Percentiles rank a stretch among this genome's conserved stretches.
phyloP scores from a whole-genome alignment of 2,797 vertebrate species.

The Anolis apletophallus region DNA sequence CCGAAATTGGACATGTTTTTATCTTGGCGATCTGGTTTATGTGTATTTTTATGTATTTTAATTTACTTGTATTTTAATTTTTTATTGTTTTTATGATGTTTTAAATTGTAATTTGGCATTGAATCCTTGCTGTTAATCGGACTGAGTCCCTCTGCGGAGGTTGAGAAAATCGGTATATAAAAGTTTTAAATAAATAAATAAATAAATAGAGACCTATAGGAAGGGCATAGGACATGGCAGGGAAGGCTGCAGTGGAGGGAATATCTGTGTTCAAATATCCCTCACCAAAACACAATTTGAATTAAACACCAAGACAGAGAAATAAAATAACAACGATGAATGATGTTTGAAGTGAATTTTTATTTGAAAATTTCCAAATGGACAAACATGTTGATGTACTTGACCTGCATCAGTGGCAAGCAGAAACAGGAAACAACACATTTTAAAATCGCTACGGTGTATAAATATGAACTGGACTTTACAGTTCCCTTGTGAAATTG shows the following conservation, averaged over 20 bases:
- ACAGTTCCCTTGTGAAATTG: slow-evolving; percentile 65
- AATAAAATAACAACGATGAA: not conserved
- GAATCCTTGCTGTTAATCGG: too few species aligned
- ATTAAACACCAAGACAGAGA: not conserved
- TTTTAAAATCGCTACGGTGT: slow-evolving; percentile 47
- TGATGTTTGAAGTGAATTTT: slow-evolving; percentile 40
- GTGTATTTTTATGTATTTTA: too few species aligned
- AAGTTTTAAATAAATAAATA: too few species aligned
- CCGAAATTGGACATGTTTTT: too few species aligned
- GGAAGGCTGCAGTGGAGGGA: not conserved
- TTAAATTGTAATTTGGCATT: too few species aligned
- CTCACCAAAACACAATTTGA: not conserved
- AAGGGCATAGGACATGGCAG: not conserved
- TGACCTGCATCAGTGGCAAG: not conserved
- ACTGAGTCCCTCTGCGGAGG: too few species aligned
- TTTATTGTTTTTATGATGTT: too few species aligned
- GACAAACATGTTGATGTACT: slow-evolving; percentile 52
- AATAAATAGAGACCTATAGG: not conserved
- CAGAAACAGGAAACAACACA: slow-evolving; percentile 33
- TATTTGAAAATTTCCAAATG: slow-evolving; percentile 47
- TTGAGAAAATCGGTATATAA: too few species aligned
- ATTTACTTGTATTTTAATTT: too few species aligned
- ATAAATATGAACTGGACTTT: slow-evolving; percentile 44
- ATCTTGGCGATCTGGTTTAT: too few species aligned
- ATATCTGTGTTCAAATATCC: not conserved